Percentiles rank a stretch among this genome's conserved stretches.
Evolutionary conservation across 2,113 vertebrate species (phyloP).

Genomic region (Aegotheles bennettii): DNA sequence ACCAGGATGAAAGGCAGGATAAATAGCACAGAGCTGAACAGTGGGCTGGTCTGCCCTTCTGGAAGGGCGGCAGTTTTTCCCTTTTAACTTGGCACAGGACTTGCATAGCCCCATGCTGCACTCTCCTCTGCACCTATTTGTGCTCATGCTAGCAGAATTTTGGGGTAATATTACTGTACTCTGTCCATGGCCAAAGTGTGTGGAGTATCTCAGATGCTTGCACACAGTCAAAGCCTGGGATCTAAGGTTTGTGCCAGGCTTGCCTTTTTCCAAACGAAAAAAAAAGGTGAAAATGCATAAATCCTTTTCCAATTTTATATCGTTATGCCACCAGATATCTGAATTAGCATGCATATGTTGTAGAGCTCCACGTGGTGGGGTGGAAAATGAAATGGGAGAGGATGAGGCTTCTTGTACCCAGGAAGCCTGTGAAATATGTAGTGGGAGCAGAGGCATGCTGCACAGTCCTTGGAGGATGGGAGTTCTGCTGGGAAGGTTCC

Average conservation of each 20-base stretch:
- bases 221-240: not conserved
- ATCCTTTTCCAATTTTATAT: not conserved
- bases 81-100: not conserved
- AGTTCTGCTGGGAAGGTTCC: not conserved
- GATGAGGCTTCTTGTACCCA: not conserved
- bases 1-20: not conserved
- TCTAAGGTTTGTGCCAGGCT: not conserved
- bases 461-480: not conserved
- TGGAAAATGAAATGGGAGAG: not conserved
- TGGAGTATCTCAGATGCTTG: not conserved
- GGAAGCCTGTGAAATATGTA: not conserved
- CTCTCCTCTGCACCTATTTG: not conserved
- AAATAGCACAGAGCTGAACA: not conserved
- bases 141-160: not conserved
- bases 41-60: not conserved
- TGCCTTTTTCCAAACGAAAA: not conserved
- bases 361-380: not conserved
- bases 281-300: not conserved
- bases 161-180: not conserved
- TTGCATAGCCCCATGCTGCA: accelerated
- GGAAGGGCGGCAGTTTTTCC: not conserved
- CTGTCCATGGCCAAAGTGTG: not conserved
- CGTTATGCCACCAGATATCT: not conserved
- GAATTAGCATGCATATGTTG: not conserved
- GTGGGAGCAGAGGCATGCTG: not conserved